Percentiles rank a stretch among this genome's conserved stretches.
Conservation (phyloP, 1,140 invertebrate genomes). For the Drosophila parabipectinata region DNA sequence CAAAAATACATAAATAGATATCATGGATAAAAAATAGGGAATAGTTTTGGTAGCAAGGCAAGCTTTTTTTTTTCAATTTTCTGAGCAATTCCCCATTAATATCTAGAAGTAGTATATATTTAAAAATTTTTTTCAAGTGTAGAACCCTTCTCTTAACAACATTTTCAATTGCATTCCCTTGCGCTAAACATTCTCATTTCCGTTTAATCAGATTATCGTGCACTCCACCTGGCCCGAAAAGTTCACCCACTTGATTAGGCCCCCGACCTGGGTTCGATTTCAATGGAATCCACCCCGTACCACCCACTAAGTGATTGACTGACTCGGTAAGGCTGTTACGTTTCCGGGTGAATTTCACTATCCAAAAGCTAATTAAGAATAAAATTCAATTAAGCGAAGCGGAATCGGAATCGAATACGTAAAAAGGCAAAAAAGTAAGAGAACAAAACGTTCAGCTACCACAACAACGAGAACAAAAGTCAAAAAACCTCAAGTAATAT, state of each 20-base stretch:
- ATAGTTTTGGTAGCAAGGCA: too few relatives aligned
- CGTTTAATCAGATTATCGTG: slow-evolving; percentile 70
- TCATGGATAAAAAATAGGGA: not conserved
- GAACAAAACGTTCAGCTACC: slow-evolving; percentile 43
- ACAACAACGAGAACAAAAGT: slow-evolving; percentile 41
- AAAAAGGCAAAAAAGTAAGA: slow-evolving; percentile 15
- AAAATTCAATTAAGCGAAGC: slow-evolving; percentile 59
- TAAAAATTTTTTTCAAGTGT: not conserved
- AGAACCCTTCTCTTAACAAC: not conserved
- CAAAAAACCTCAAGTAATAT: slow-evolving; percentile 27
- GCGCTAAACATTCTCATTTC: slow-evolving; percentile 19
- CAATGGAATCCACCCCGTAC: not conserved
- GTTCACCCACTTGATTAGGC: slow-evolving; percentile 52
- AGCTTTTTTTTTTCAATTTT: too few relatives aligned
- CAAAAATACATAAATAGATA: slow-evolving; percentile 8
- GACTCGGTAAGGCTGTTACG: slow-evolving; percentile 20
- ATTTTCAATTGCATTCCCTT: not conserved
- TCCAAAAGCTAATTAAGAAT: slow-evolving; percentile 46
- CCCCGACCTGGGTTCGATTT: slow-evolving; percentile 65
- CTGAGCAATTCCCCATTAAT: not conserved
- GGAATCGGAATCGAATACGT: not conserved
- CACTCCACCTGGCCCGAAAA: slow-evolving; percentile 12
- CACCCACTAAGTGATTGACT: slow-evolving; percentile 9
- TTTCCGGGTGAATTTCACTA: slow-evolving; percentile 12
- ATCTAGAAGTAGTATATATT: too few relatives aligned